A percentile compares a stretch with the other conserved stretches of the same genome.
Conservation (phyloP, 2,797 vertebrate species). For the Meda fulgida region DNA sequence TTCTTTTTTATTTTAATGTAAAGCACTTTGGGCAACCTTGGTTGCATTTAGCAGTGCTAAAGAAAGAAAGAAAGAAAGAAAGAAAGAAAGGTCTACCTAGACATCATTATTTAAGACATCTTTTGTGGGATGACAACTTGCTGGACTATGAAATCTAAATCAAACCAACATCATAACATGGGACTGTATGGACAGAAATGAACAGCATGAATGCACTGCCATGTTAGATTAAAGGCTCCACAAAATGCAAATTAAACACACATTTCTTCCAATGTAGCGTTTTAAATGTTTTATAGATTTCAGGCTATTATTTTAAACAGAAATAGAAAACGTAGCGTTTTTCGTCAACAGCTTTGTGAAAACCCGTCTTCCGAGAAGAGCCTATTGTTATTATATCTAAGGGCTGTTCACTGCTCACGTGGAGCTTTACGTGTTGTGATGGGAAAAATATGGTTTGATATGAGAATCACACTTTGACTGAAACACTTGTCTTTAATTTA, state of each 20-base stretch:
- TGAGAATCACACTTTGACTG: background rate
- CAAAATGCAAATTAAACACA: background rate
- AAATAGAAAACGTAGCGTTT: background rate
- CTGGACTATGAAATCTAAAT: background rate
- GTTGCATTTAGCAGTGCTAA: no score
- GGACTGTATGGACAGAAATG: background rate
- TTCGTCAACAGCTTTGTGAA: conserved; percentile 38
- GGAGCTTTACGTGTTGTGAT: background rate
- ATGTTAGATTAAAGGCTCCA: background rate
- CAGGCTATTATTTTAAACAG: background rate
- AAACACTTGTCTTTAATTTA: background rate
- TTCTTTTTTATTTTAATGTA: no score
- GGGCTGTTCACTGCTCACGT: background rate
- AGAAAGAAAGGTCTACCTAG: background rate
- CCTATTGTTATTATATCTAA: conserved; percentile 24
- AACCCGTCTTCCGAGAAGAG: conserved; percentile 16
- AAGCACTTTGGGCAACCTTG: no score
- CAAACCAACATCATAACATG: background rate
- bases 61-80: no score
- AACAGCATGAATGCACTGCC: background rate
- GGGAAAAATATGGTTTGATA: background rate
- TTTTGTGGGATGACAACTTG: background rate
- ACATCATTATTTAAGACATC: background rate
- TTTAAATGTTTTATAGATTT: background rate
- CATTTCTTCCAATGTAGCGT: background rate